Evolutionary conservation across 2,113 vertebrate genomes (phyloP), one percentile per base, ranked within the genome.

Genomic region (Thalassarche chlororhynchos): DNA sequence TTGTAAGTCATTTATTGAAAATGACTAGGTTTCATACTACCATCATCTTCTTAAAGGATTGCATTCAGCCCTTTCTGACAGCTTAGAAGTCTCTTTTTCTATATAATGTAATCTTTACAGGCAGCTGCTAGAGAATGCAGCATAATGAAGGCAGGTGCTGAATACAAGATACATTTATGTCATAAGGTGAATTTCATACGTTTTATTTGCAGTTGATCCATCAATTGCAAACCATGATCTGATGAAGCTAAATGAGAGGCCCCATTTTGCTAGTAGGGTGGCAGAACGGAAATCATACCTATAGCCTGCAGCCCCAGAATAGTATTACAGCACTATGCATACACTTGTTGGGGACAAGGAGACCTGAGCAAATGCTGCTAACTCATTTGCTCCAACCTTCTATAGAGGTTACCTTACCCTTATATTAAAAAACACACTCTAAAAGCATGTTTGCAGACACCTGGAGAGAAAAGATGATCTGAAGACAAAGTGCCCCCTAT

Each of bases 151-250:
- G 61, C 57, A 69, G 21, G 47, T 84, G 47, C 52, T 87, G 90
- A 81, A 78, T 75, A 15, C 72, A 84, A 75, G 42, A 93, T 24
- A 61, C 24, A 25, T 77, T 87, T 68, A 70, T 60, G 26, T 42
- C 86, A 64, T 34, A 49, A 71, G 44, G 28, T 82, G 64, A 82
- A 89, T 95, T 92, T 89, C 83, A 49, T 60, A 75, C 10, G 23
- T 71, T 87, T 87, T 87, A 82, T 68, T 89, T 92, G 60, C 89
- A 87, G 72, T 8, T 94, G 81, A 96, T 91, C 66, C 80, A 84
- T 82, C 86, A 81, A 7, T 60, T 87, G 52, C 57, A 91, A 95
- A 46, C 55, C 11, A 29, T 29, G 42, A 91, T 82, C 69, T 85
- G 77, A 92, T n/a, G 40, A 10, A 82, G 69, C 65, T 69, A 78